Evolutionary conservation across 2,113 vertebrate genomes (phyloP).

Genomic region (Microtus richardsoni): DNA sequence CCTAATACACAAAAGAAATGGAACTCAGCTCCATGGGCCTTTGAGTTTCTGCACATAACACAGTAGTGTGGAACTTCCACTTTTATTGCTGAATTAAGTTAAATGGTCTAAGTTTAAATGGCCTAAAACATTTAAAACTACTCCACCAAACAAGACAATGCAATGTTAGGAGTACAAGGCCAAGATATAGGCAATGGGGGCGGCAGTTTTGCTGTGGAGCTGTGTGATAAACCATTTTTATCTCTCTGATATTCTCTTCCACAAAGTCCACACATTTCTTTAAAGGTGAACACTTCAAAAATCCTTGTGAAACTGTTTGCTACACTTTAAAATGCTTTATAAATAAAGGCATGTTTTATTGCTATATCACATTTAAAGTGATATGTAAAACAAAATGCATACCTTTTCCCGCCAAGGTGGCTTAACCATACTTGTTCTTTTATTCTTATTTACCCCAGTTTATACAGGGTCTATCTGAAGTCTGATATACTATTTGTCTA

Average conservation of each 20-base stretch:
- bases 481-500: constrained; percentile 80
- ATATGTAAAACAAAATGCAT: constrained; percentile 13
- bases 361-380: constrained; percentile 36
- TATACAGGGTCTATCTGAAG: constrained; percentile 82
- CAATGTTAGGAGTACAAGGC: not conserved
- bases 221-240: not conserved
- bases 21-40: not conserved
- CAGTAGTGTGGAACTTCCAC: not conserved
- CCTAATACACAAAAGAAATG: not conserved
- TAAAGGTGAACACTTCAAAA: not conserved
- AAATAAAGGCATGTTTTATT: constrained; percentile 40
- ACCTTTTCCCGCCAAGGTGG: not conserved
- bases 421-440: constrained; percentile 65
- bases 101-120: not conserved
- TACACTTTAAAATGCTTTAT: constrained; percentile 42
- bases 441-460: constrained; percentile 78
- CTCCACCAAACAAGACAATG: not conserved
- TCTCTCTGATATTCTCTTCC: not conserved
- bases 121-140: not conserved
- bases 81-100: not conserved
- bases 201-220: not conserved
- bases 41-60: not conserved
- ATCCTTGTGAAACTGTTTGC: constrained; percentile 4
- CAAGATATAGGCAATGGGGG: not conserved
- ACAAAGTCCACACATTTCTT: not conserved